Evolutionary conservation across 2,113 vertebrate genomes (phyloP).

Genomic region (Jaculus jaculus): DNA sequence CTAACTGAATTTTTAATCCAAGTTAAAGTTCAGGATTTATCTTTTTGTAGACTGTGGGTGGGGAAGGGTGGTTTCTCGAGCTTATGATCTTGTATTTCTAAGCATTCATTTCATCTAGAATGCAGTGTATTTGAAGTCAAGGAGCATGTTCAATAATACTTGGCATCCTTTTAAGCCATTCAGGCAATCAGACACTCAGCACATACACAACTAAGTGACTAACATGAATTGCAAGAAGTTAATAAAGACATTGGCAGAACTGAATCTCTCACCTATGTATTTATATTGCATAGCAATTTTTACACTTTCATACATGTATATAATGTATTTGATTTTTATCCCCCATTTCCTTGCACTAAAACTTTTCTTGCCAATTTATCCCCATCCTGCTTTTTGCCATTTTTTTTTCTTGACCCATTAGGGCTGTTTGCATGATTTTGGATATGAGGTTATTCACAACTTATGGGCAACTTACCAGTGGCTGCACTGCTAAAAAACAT

Average conservation of each 20-base stretch:
- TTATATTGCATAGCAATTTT: background rate
- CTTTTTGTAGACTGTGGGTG: background rate
- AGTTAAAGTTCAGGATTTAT: background rate
- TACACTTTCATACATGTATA: too few species aligned
- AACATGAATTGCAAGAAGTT: background rate
- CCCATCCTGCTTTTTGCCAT: too few species aligned
- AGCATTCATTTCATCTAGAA: background rate
- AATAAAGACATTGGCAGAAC: background rate
- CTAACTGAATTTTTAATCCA: constrained; percentile 22
- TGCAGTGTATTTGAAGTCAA: background rate
- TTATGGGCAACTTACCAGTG: too few species aligned
- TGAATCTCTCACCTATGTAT: background rate
- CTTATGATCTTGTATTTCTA: background rate
- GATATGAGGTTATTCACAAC: too few species aligned
- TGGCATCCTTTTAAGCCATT: background rate
- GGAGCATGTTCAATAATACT: background rate
- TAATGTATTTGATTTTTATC: too few species aligned
- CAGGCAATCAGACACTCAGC: background rate
- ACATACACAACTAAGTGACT: background rate
- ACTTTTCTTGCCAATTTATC: too few species aligned
- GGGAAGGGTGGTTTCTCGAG: background rate
- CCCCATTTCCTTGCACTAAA: too few species aligned
- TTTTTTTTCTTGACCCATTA: too few species aligned
- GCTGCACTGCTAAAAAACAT: too few species aligned
- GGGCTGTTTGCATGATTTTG: too few species aligned